phyloP scores from a whole-genome alignment of 2,113 vertebrate genomes.

The Marmota flaviventris region DNA sequence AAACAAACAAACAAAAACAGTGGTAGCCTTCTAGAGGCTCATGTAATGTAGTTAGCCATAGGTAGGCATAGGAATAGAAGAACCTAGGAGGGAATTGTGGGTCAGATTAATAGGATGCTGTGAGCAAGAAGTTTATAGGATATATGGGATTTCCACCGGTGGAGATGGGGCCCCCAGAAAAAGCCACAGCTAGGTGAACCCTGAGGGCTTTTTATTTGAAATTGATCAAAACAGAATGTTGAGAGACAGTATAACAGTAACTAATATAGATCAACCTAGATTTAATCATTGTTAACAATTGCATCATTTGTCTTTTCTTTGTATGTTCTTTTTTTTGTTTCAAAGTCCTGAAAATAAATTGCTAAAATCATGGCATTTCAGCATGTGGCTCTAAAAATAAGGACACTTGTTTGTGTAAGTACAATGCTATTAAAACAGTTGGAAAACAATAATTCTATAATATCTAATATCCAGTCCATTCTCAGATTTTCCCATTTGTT shows the following conservation, averaged over 20 bases:
- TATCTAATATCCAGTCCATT: neutral
- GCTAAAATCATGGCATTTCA: neutral
- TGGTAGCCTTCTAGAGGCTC: neutral
- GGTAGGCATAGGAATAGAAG: neutral
- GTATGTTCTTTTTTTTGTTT: neutral
- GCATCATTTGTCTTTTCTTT: neutral
- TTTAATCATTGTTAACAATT: constrained; percentile 28
- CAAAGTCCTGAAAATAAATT: constrained; percentile 23
- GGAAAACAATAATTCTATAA: neutral
- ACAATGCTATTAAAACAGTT: neutral
- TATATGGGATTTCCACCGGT: neutral
- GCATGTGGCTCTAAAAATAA: neutral
- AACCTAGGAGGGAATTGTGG: neutral
- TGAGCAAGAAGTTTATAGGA: neutral
- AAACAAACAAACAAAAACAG: neutral
- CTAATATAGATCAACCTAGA: neutral
- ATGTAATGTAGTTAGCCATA: neutral
- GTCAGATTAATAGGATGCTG: neutral
- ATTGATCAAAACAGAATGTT: constrained; percentile 8
- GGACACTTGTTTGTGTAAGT: neutral
- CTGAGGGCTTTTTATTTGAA: constrained; percentile 28
- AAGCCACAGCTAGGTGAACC: neutral
- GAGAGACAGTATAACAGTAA: neutral
- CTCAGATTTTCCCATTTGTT: neutral
- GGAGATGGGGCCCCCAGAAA: neutral